These are phyloP conservation scores for Anolis apletophallus DNA, from an alignment of 2,797 vertebrate species.

Conservation along the genomic window DNA sequence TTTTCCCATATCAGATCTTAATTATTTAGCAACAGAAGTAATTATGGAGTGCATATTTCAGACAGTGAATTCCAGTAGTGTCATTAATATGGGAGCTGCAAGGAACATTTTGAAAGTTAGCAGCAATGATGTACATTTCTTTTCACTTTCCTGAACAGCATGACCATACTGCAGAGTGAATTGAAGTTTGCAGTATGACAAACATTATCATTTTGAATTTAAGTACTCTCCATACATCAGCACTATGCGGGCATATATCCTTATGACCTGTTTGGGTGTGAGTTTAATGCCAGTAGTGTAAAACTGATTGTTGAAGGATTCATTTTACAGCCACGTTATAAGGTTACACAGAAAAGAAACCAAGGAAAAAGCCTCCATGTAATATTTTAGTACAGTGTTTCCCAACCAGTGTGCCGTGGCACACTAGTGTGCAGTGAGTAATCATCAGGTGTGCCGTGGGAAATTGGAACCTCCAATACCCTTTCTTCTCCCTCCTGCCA, in stretches of 20 bases:
- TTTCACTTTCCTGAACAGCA: conserved; percentile 15
- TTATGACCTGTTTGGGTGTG: conserved; percentile 1
- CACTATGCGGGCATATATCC: conserved; percentile 19
- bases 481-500: too few species aligned
- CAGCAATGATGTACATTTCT: background rate
- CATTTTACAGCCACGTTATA: background rate
- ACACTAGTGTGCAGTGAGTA: too few species aligned
- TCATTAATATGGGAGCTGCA: conserved; percentile 31
- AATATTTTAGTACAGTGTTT: conserved; percentile 30
- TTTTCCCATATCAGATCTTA: conserved; percentile 52
- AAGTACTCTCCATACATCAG: conserved; percentile 7
- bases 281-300: conserved; percentile 37
- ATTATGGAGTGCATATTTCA: conserved; percentile 26
- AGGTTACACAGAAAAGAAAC: background rate
- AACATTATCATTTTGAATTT: conserved; percentile 12
- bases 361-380: conserved; percentile 1
- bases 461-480: too few species aligned
- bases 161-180: background rate
- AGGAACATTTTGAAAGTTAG: conserved; percentile 32
- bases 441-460: too few species aligned
- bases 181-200: background rate
- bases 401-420: too few species aligned
- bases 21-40: conserved; percentile 38
- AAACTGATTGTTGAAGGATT: conserved; percentile 15
- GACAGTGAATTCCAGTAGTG: conserved; percentile 27